phyloP scores from a whole-genome alignment of 1,140 invertebrate genomes.

The Danaus plexippus region DNA sequence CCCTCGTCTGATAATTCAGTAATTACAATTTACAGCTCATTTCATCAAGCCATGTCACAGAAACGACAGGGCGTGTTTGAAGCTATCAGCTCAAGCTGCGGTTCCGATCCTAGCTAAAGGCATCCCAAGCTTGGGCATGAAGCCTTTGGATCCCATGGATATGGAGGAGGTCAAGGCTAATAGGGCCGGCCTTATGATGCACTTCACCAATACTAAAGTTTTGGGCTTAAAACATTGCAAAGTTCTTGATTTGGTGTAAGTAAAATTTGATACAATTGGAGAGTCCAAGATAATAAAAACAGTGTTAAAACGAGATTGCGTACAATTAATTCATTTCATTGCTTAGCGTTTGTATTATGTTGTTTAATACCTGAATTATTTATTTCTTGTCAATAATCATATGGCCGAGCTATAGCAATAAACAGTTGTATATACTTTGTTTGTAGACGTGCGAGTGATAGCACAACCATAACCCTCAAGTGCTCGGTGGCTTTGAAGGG shows the following conservation, averaged over 20 bases:
- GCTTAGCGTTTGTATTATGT: too few relatives aligned
- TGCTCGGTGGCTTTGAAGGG: constrained; percentile 46
- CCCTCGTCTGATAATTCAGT: too few relatives aligned
- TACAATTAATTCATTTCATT: too few relatives aligned
- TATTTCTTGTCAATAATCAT: too few relatives aligned
- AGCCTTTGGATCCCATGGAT: constrained; percentile 42
- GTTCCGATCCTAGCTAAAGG: constrained; percentile 41
- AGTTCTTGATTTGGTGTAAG: constrained; percentile 44
- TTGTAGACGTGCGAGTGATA: constrained; percentile 25
- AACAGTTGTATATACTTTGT: too few relatives aligned
- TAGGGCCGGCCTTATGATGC: constrained; percentile 38
- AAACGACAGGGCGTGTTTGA: constrained; percentile 35
- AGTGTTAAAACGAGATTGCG: too few relatives aligned
- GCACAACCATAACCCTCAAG: constrained; percentile 33
- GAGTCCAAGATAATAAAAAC: too few relatives aligned
- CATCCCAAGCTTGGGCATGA: constrained; percentile 38
- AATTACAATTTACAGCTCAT: constrained; percentile 17
- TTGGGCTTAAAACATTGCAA: constrained; percentile 41
- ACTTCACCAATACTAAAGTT: constrained; percentile 46
- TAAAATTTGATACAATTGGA: constrained; percentile 2
- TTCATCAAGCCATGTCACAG: constrained; percentile 47
- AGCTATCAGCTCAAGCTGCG: constrained; percentile 37
- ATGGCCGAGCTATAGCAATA: too few relatives aligned
- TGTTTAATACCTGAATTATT: too few relatives aligned
- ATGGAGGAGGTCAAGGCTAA: constrained; percentile 37